Evolutionary conservation across 2,888 invertebrate species (phyloP), one percentile per base, ranked within the genome.

Genomic region (Drosophila prolongata): DNA sequence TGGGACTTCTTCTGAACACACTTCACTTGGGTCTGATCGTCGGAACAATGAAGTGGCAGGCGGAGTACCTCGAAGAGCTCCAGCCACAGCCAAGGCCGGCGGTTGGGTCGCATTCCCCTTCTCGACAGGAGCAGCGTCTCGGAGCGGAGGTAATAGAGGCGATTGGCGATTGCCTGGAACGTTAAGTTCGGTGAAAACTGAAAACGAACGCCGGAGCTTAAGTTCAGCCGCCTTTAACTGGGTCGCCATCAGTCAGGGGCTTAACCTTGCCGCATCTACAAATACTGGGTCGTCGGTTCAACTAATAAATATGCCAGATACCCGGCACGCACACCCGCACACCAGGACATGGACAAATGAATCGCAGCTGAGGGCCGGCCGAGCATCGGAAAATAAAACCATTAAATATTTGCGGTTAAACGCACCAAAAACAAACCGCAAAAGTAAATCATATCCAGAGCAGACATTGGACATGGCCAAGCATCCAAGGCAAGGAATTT

Each of bases 331-430:
- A 56, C 37, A 54, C 49, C 40, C 14, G 58, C 55, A 59, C 68
- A 27, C 42, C 62, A 62, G 50, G 75, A 77, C 80, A 76, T 71
- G 66, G 75, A 82, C 75, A 83, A 87, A 81, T 79, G 84, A 83
- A 81, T 79, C 86, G 83, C 80, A 84, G 82, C 82, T 79, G 80
- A 79, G 77, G 76, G 76, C 78, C 11, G 53, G 37, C 27, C 62
- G 35, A 49, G 66, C 53, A 42, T 37, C 53, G 66, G 66, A 56
- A 83, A 86, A 81, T 84, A 88, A 86, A 83, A 79, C 87, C 88
- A 87, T 88, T 88, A 87, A 86, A 88, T 87, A 88, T 86, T 87
- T 87, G 84, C 87, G 88, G 88, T 84, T 81, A 86, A 87, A 84
- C 81, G 88, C 83, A 86, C 86, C 80, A 81, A 86, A 78, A 83